Evolutionary conservation across 2,888 invertebrate genomes (phyloP).

Genomic region (Nymphalis polychloros): DNA sequence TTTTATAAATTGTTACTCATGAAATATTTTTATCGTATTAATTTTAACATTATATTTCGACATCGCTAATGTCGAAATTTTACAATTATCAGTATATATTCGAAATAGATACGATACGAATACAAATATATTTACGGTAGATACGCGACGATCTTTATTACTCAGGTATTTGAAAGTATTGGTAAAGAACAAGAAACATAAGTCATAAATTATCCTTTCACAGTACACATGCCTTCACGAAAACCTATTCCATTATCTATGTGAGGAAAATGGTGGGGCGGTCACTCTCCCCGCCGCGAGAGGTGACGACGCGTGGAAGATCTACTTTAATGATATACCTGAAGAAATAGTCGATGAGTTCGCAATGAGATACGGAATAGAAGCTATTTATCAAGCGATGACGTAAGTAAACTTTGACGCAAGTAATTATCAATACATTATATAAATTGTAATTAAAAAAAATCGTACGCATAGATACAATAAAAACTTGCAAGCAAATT

Average conservation of each 20-base stretch:
- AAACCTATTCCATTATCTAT: slow-evolving; percentile 98
- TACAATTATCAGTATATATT: no score
- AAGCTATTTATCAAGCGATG: slow-evolving; percentile 99
- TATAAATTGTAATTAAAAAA: not conserved
- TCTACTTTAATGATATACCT: slow-evolving; percentile 98
- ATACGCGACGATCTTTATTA: no score
- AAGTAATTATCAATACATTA: no score
- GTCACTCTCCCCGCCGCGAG: slow-evolving; percentile 95
- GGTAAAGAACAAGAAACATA: no score
- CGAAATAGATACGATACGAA: no score
- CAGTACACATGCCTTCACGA: slow-evolving; percentile 99
- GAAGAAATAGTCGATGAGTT: slow-evolving; percentile 99
- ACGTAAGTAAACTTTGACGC: slow-evolving; percentile 85
- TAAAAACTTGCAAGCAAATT: not conserved
- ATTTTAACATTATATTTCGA: no score
- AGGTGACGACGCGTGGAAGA: slow-evolving; percentile 99
- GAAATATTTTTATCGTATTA: no score
- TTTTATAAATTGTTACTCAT: no score
- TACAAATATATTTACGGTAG: no score
- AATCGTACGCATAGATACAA: not conserved
- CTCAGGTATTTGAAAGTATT: no score
- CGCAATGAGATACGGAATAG: slow-evolving; percentile 99
- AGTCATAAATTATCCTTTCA: not conserved
- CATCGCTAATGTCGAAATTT: no score
- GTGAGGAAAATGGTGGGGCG: slow-evolving; percentile 94